These are phyloP conservation scores for Antitype chi DNA, from an alignment of 2,888 invertebrate genomes.

Conservation along the genomic window DNA sequence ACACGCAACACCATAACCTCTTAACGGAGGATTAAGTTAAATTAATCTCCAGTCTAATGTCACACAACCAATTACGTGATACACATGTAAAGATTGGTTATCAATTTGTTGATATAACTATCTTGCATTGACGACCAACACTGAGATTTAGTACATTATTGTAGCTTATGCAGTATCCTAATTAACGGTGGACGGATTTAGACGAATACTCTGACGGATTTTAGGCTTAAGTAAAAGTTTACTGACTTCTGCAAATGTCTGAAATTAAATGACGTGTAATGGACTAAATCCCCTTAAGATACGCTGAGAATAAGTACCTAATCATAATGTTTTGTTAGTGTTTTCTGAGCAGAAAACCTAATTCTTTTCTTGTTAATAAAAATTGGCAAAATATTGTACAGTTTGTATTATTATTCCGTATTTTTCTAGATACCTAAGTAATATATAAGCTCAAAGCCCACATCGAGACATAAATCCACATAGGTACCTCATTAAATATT, in stretches of 20 bases:
- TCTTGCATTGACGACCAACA: not conserved
- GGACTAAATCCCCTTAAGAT: not conserved
- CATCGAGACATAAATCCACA: too few relatives aligned
- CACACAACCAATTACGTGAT: constrained; percentile 12
- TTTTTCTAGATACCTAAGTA: too few relatives aligned
- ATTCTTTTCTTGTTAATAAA: not conserved
- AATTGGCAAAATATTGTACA: not conserved
- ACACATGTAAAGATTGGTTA: constrained; percentile 22
- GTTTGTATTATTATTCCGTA: not conserved
- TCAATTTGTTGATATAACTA: constrained; percentile 14
- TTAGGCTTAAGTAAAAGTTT: not conserved
- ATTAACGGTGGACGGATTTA: constrained; percentile 5
- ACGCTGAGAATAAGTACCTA: not conserved
- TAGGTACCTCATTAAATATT: not conserved
- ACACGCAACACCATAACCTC: not conserved
- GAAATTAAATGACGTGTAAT: not conserved
- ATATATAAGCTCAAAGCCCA: not conserved
- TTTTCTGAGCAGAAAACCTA: not conserved
- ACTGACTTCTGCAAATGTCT: not conserved
- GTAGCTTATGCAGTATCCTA: not conserved
- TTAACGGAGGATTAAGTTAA: constrained; percentile 2
- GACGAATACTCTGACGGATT: not conserved
- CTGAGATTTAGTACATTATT: constrained; percentile 1
- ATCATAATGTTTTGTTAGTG: not conserved
- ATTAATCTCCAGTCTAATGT: constrained; percentile 5